phyloP scores from a whole-genome alignment of 2,113 vertebrate species.

The Hippoglossus stenolepis region DNA sequence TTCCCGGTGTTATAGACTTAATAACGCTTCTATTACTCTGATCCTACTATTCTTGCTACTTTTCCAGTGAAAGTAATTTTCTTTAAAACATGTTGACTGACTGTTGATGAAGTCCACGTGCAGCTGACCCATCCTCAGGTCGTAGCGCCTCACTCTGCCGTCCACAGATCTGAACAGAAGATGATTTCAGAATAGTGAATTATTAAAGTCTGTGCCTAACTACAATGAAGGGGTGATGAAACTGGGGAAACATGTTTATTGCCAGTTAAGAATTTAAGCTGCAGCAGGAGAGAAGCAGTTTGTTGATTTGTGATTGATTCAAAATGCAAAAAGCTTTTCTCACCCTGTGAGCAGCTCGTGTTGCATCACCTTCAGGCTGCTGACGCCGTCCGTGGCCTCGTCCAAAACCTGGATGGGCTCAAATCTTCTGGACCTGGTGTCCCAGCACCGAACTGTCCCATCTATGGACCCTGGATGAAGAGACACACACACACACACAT shows the following conservation, averaged over 20 bases:
- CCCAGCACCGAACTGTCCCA: constrained; percentile 91
- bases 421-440: constrained; percentile 87
- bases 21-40: not conserved
- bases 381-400: constrained; percentile 90
- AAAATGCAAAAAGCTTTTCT: constrained; percentile 37
- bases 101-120: constrained; percentile 90
- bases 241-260: too few species aligned
- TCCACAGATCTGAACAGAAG: constrained; percentile 84
- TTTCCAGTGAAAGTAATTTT: not conserved
- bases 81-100: constrained; percentile 74
- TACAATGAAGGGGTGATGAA: too few species aligned
- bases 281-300: too few species aligned
- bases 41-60: not conserved
- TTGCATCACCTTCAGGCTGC: constrained; percentile 89
- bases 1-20: too few species aligned
- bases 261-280: too few species aligned
- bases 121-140: constrained; percentile 91
- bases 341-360: constrained; percentile 92
- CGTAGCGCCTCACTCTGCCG: constrained; percentile 87
- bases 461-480: constrained; percentile 89
- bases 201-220: too few species aligned
- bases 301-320: not conserved
- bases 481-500: not conserved
- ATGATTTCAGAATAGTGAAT: not conserved
- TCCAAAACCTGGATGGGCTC: constrained; percentile 89